Base-by-base conservation (phyloP, 2,888 invertebrate genomes). In the Parnassius glacialis region DNA sequence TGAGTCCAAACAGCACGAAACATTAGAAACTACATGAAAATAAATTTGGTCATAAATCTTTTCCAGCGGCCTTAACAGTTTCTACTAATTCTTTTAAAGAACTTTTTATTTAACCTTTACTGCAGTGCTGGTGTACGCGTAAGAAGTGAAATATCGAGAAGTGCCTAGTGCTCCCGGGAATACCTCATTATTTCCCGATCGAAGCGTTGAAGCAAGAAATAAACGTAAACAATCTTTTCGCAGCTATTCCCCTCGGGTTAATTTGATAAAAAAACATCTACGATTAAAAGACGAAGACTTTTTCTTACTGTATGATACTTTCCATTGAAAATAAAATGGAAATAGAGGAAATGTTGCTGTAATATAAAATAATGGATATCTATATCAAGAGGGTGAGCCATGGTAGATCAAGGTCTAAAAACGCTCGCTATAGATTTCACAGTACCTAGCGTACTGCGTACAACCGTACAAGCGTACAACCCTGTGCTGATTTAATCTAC, bases 111-210 rank as follows among this genome's bases (percentile, higher is more conserved):
- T 68, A 71, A 72, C 67, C 63, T 73, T 57, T 52, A 71, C 69
- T 67, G 65, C 66, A 50, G 69, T 69, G 48, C 51, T 43, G 59
- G 67, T n/a, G 45, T 50, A 48, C 48, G 42, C 48, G 50, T 48
- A 58, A 52, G 69, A 72, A 67, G 52, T 70, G 64, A 67, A 71
- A 64, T 42, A 45, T 16, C 62, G 54, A 59, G 25, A 58, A 54
- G 13, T 45, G 34, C 70, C 66, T 67, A 65, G 66, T 71, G 75
- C 77, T 61, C 66, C 67, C 71, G 73, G 71, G 70, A 65, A 70
- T 65, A 64, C 48, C 71, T 70, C 66, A 74, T 78, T 74, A 73
- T 78, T 77, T 76, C 71, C 71, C 71, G 70, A 74, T 74, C 74
- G 68, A 71, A 74, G 75, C 71, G 72, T 70, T 73, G 70, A 69